phyloP scores from a whole-genome alignment of 1,140 invertebrate genomes.

The Maconellicoccus hirsutus region DNA sequence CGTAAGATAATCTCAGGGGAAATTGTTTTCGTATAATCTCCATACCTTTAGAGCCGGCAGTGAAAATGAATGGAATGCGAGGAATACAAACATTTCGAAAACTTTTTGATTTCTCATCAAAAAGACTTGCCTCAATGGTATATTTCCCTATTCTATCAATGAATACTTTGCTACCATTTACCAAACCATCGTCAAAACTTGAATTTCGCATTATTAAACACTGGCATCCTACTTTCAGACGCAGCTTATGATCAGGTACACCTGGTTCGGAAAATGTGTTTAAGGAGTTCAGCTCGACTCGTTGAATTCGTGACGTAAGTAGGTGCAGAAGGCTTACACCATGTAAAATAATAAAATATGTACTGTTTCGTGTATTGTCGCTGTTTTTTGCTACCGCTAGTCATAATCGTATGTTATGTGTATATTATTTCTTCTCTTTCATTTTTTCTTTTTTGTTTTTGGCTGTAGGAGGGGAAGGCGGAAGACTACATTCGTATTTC shows the following conservation, averaged over 20 bases:
- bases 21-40: slow-evolving; percentile 30
- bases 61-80: background rate
- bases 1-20: slow-evolving; percentile 36
- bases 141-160: background rate
- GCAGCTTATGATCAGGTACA: background rate
- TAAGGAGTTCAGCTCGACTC: too few relatives aligned
- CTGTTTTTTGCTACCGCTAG: too few relatives aligned
- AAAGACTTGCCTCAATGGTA: background rate
- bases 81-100: background rate
- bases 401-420: too few relatives aligned
- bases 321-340: too few relatives aligned
- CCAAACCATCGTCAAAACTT: background rate
- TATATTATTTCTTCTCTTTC: too few relatives aligned
- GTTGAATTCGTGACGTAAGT: too few relatives aligned
- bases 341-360: too few relatives aligned
- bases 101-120: too few relatives aligned
- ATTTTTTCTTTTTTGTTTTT: too few relatives aligned
- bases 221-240: background rate
- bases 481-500: too few relatives aligned
- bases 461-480: too few relatives aligned
- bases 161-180: background rate
- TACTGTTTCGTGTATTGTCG: too few relatives aligned
- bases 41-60: background rate
- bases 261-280: background rate
- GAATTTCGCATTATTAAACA: background rate